Evolutionary conservation across 2,797 vertebrate genomes (phyloP).

Genomic region (Austrolebias charrua): DNA sequence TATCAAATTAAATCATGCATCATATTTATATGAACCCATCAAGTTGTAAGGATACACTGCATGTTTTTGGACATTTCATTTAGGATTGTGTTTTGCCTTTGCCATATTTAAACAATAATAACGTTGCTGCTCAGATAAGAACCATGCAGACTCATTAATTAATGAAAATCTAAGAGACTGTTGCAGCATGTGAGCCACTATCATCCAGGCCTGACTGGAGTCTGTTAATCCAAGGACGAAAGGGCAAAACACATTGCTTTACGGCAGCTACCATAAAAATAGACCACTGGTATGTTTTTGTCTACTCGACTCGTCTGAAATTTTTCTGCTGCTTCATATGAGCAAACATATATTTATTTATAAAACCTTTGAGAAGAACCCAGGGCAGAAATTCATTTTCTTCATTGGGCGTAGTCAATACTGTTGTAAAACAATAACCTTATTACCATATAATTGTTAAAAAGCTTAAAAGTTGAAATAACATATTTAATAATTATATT

Average conservation of each 20-base stretch:
- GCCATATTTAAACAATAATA: not conserved
- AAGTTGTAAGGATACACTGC: too few species aligned
- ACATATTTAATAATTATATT: too few species aligned
- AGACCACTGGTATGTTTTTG: constrained; percentile 11
- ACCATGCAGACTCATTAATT: not conserved
- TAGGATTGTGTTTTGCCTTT: too few species aligned
- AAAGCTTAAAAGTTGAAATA: too few species aligned
- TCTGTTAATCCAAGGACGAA: constrained; percentile 53
- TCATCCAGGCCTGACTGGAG: constrained; percentile 24
- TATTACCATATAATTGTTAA: too few species aligned
- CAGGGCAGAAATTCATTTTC: too few species aligned
- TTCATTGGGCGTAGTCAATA: too few species aligned
- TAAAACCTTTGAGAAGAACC: not conserved
- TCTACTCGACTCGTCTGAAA: not conserved
- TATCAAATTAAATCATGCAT: not conserved
- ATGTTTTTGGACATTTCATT: not conserved
- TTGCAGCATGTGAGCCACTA: not conserved
- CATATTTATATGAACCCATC: too few species aligned
- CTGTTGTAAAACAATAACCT: too few species aligned
- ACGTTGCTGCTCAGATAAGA: not conserved
- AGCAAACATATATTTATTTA: not conserved
- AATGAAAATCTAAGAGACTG: not conserved
- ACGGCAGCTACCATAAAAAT: constrained; percentile 42
- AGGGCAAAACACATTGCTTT: constrained; percentile 46
- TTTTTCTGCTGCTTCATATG: not conserved